These are phyloP conservation scores for Planococcus citri DNA, from an alignment of 1,140 invertebrate genomes.

Conservation along the genomic window DNA sequence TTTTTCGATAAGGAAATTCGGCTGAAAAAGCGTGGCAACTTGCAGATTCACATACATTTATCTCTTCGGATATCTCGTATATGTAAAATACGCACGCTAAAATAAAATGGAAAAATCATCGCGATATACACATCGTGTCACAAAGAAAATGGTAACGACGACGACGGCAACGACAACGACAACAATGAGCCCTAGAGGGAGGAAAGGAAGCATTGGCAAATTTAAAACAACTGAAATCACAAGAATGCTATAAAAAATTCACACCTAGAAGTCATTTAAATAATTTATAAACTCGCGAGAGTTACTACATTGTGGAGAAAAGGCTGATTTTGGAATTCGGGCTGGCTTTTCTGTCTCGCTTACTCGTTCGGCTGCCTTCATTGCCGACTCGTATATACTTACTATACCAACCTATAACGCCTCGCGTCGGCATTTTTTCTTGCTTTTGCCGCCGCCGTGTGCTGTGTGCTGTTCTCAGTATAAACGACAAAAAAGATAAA, in stretches of 20 bases:
- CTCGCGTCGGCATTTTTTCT: too few relatives aligned
- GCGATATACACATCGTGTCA: not conserved
- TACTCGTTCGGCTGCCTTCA: too few relatives aligned
- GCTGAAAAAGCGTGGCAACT: too few relatives aligned
- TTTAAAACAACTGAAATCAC: not conserved
- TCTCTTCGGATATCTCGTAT: not conserved
- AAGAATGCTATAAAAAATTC: conserved; percentile 4
- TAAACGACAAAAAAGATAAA: conserved; percentile 13
- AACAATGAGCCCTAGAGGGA: too few relatives aligned
- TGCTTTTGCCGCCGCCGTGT: too few relatives aligned
- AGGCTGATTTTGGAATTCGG: conserved; percentile 13
- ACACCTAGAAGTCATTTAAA: conserved; percentile 13
- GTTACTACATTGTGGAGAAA: not conserved
- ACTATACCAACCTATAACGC: too few relatives aligned
- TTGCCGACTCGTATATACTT: too few relatives aligned
- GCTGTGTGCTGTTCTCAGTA: not conserved
- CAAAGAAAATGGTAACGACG: too few relatives aligned
- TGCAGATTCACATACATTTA: not conserved
- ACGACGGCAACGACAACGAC: too few relatives aligned
- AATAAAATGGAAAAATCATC: not conserved
- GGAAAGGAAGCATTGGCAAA: not conserved
- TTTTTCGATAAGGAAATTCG: too few relatives aligned
- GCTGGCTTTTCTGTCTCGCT: too few relatives aligned
- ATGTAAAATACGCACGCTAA: too few relatives aligned
- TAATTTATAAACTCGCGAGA: conserved; percentile 3